A percentile compares a stretch with the other conserved stretches of the same genome.
These are phyloP conservation scores for Spongilla lacustris DNA, from an alignment of 37 sponge, comb jelly and placozoan species.

Conservation along the genomic window DNA sequence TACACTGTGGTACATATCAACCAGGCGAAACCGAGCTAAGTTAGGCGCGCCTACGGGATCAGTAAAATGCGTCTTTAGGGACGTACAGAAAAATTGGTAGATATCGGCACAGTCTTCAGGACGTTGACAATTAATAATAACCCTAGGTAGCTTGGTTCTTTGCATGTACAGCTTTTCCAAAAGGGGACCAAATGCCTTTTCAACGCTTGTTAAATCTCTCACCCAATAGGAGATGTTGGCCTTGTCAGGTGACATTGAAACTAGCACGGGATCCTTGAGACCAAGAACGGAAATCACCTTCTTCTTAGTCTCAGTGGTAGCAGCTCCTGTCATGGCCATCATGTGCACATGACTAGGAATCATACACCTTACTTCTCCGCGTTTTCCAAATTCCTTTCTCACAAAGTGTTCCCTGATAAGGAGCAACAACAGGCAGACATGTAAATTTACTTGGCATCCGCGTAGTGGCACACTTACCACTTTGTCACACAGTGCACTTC, in stretches of 20 bases:
- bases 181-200: neutral
- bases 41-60: neutral
- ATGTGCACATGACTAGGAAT: constrained; percentile 3
- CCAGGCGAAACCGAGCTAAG: neutral
- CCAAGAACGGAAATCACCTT: neutral
- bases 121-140: neutral
- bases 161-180: neutral
- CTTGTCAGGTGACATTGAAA: neutral
- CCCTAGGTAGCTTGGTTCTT: neutral
- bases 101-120: neutral
- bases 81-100: neutral
- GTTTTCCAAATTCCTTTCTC: neutral
- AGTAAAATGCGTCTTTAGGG: neutral
- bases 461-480: too few species aligned
- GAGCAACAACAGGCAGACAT: too few species aligned
- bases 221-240: neutral
- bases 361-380: constrained; percentile 37
- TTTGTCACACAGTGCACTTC: constrained; percentile 80
- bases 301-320: neutral
- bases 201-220: neutral
- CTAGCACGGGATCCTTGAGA: neutral
- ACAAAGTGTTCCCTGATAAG: constrained; percentile 23
- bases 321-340: constrained; percentile 34
- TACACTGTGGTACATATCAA: neutral
- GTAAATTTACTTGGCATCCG: too few species aligned